Conservation (phyloP, 1,140 invertebrate species). For the Sesamia nonagrioides region DNA sequence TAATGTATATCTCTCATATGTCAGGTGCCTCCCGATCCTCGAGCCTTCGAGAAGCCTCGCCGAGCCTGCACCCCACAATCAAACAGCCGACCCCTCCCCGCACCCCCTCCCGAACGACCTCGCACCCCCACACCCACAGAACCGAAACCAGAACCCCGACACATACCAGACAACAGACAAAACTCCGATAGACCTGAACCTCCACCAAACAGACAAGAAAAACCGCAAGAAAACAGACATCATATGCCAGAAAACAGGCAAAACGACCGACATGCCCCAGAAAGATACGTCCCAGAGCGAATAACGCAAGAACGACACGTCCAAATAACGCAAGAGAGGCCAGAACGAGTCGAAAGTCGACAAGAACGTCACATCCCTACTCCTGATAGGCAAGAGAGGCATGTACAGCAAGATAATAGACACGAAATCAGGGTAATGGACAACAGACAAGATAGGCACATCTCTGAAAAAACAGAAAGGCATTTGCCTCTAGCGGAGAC, state of each 20-base stretch:
- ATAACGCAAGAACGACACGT: slow-evolving; percentile 41
- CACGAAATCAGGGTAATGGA: slow-evolving; percentile 33
- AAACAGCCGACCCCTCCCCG: slow-evolving; percentile 78
- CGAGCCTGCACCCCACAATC: slow-evolving; percentile 81
- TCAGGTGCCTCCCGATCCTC: slow-evolving; percentile 80
- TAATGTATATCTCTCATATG: slow-evolving; percentile 16
- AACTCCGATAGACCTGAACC: slow-evolving; percentile 17
- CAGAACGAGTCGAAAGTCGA: slow-evolving; percentile 26
- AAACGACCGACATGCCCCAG: slow-evolving; percentile 51
- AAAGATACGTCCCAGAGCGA: slow-evolving; percentile 50
- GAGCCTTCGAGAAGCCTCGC: slow-evolving; percentile 81
- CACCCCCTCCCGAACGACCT: slow-evolving; percentile 71
- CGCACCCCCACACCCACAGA: slow-evolving; percentile 55
- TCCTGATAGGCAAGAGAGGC: slow-evolving; percentile 43
- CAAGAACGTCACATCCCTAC: slow-evolving; percentile 20
- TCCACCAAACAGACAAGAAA: slow-evolving; percentile 15
- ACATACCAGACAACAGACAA: slow-evolving; percentile 23
- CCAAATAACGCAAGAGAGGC: slow-evolving; percentile 58
- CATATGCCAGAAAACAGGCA: slow-evolving; percentile 36
- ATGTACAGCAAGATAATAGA: slow-evolving; percentile 8
- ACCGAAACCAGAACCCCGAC: slow-evolving; percentile 56
- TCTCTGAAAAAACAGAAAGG: slow-evolving; percentile 28
- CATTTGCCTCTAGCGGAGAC: slow-evolving; percentile 39
- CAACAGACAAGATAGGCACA: slow-evolving; percentile 41
- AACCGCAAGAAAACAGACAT: slow-evolving; percentile 29